Evolutionary conservation across 2,797 vertebrate species (phyloP).

Genomic region (Coreius guichenoti): DNA sequence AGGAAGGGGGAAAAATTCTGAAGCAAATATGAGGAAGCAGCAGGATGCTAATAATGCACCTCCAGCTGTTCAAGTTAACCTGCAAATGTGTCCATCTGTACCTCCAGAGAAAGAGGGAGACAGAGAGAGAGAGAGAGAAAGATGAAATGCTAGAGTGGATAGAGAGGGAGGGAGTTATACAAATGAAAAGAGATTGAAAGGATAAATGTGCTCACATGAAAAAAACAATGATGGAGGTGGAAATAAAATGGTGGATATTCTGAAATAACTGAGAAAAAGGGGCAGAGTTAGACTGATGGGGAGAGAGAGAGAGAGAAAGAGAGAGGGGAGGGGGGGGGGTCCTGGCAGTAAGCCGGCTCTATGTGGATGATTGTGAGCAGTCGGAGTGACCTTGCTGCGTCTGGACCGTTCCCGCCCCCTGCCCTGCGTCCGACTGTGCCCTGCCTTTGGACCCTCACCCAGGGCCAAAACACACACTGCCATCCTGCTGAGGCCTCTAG

Average conservation of each 20-base stretch:
- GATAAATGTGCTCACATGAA: conserved; percentile 31
- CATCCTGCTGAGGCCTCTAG: conserved; percentile 49
- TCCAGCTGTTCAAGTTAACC: conserved; percentile 99
- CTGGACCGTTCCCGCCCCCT: conserved; percentile 74
- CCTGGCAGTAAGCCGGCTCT: conserved; percentile 71
- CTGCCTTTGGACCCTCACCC: conserved; percentile 64
- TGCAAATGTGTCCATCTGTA: conserved; percentile 99
- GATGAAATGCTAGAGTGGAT: conserved; percentile 31
- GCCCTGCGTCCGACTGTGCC: conserved; percentile 74
- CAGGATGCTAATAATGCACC: conserved; percentile 98
- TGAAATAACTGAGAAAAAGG: conserved; percentile 24
- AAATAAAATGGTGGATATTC: conserved; percentile 40
- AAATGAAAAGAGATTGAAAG: conserved; percentile 45
- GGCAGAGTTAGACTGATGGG: conserved; percentile 19
- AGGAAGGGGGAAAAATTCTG: conserved; percentile 78
- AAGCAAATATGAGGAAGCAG: conserved; percentile 98
- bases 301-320: conserved; percentile 10
- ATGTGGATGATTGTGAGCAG: conserved; percentile 58
- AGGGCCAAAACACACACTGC: conserved; percentile 47
- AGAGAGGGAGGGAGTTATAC: conserved; percentile 36
- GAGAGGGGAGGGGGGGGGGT: conserved; percentile 6
- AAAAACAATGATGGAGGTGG: conserved; percentile 17
- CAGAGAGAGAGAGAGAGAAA: conserved; percentile 38
- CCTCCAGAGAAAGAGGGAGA: conserved; percentile 77
- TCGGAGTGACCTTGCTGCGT: conserved; percentile 82